A percentile compares a stretch with the other conserved stretches of the same genome.
These are phyloP conservation scores for Acanthosoma haemorrhoidale DNA, from an alignment of 2,888 invertebrate genomes.

Conservation along the genomic window DNA sequence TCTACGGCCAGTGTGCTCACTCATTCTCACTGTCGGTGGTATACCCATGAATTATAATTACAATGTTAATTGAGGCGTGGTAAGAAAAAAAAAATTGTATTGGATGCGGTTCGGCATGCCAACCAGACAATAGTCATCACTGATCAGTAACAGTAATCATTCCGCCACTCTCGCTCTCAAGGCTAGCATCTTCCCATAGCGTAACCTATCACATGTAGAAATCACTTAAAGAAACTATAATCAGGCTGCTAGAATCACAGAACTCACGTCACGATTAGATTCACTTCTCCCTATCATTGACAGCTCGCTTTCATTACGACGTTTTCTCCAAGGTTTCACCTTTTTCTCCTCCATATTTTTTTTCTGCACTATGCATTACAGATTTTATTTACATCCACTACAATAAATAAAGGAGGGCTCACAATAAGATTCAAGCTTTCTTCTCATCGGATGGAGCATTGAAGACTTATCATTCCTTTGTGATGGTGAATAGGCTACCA, in stretches of 20 bases:
- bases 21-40: too few relatives aligned
- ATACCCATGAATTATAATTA: too few relatives aligned
- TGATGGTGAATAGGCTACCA: slow-evolving; percentile 8
- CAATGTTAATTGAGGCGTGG: too few relatives aligned
- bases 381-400: background rate
- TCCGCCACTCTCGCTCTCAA: too few relatives aligned
- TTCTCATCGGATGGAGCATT: background rate
- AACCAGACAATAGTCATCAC: too few relatives aligned
- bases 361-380: background rate
- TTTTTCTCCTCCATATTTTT: background rate
- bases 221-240: background rate
- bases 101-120: too few relatives aligned
- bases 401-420: background rate
- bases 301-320: background rate
- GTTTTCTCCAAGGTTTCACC: background rate
- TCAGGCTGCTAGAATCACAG: background rate
- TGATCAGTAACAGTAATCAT: too few relatives aligned
- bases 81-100: too few relatives aligned
- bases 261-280: background rate
- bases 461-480: background rate
- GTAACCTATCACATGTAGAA: too few relatives aligned
- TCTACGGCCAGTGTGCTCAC: too few relatives aligned
- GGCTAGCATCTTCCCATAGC: too few relatives aligned
- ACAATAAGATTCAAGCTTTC: background rate
- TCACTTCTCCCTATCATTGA: slow-evolving; percentile 8